These are phyloP conservation scores for Taeniopygia guttata DNA, from an alignment of 2,797 vertebrate genomes.

Conservation along the genomic window DNA sequence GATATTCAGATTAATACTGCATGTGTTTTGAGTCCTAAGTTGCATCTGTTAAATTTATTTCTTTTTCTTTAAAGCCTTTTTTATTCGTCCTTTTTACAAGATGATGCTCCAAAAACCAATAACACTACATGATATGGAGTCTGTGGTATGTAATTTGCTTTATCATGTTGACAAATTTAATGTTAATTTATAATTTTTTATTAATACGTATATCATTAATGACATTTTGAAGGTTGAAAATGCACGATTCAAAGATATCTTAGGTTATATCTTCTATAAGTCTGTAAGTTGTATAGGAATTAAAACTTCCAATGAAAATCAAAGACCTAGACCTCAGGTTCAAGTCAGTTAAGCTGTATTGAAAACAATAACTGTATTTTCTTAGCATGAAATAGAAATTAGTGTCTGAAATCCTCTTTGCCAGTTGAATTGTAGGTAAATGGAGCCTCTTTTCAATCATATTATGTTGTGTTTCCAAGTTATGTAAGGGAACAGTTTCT, in stretches of 20 bases:
- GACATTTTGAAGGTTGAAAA: background rate
- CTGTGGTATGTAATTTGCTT: conserved; percentile 84
- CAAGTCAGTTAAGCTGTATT: background rate
- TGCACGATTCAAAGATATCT: background rate
- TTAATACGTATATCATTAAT: background rate
- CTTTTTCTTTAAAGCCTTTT: conserved; percentile 84
- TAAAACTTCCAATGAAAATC: background rate
- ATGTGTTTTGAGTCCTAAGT: background rate
- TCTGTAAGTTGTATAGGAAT: background rate
- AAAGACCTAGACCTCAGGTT: background rate
- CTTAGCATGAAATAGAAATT: too few species aligned
- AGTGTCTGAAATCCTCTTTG: too few species aligned
- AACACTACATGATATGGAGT: conserved; percentile 94
- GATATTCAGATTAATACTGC: background rate
- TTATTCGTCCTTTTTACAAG: conserved; percentile 98
- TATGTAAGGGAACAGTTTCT: too few species aligned
- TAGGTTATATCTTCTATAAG: background rate
- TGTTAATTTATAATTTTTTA: background rate
- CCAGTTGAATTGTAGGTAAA: too few species aligned
- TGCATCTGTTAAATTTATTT: conserved; percentile 4
- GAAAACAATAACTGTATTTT: background rate
- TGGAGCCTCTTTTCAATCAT: too few species aligned
- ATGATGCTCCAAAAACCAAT: conserved; percentile 98
- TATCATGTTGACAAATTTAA: background rate
- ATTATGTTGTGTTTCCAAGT: too few species aligned